Percentiles rank a stretch among this genome's conserved stretches.
These are phyloP conservation scores for Chelmon rostratus DNA, from an alignment of 2,797 vertebrate genomes.

Conservation along the genomic window DNA sequence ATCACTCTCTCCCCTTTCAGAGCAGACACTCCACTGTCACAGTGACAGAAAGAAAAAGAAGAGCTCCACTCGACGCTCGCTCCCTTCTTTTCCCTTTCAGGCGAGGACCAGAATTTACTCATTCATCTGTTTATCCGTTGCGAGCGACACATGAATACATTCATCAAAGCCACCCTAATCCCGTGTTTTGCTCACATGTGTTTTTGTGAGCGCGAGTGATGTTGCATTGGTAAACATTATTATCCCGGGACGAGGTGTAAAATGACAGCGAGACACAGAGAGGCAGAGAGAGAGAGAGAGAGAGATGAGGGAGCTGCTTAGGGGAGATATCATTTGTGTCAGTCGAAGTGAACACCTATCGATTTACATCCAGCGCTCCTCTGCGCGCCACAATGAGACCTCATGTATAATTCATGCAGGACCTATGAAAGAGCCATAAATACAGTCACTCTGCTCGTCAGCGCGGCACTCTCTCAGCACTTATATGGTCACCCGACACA, in stretches of 20 bases:
- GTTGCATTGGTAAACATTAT: conserved; percentile 70
- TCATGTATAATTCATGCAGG: conserved; percentile 78
- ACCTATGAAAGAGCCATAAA: conserved; percentile 78
- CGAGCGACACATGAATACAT: conserved; percentile 41
- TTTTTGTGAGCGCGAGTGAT: conserved; percentile 56
- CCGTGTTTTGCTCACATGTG: conserved; percentile 61
- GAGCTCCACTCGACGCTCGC: conserved; percentile 25
- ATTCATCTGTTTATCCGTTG: conserved; percentile 51
- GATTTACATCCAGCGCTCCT: conserved; percentile 77
- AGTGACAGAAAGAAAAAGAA: conserved; percentile 15
- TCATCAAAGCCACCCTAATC: conserved; percentile 60
- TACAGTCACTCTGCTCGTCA: conserved; percentile 60
- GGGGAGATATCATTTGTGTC: conserved; percentile 72
- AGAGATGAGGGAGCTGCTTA: conserved; percentile 59
- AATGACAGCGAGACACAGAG: conserved; percentile 48
- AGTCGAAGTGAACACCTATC: conserved; percentile 75
- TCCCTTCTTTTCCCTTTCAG: conserved; percentile 35
- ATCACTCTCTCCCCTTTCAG: conserved; percentile 36
- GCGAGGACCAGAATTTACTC: conserved; percentile 36
- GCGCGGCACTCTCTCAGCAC: conserved; percentile 61
- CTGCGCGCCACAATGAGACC: conserved; percentile 50
- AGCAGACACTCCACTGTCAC: conserved; percentile 28
- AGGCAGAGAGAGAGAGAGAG: neutral
- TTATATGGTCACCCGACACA: conserved; percentile 48
- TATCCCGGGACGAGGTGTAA: conserved; percentile 59